A percentile compares a stretch with the other conserved stretches of the same genome.
Evolutionary conservation across 2,797 vertebrate genomes (phyloP).

Genomic region (Cuculus canorus): DNA sequence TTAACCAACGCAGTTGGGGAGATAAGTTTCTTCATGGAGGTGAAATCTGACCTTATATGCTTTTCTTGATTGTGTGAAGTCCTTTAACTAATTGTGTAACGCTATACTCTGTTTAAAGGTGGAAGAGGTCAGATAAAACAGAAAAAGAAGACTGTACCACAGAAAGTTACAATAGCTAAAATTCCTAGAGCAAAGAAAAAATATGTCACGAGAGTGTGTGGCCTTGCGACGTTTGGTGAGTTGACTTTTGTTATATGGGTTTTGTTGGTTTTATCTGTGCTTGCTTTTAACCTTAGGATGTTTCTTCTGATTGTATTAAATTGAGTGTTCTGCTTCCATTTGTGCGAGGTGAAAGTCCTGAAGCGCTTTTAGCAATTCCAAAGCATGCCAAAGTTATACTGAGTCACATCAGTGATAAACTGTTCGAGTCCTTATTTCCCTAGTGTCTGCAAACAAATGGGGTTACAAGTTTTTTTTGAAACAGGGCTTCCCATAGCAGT

Average conservation of each 20-base stretch:
- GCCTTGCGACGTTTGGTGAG: slow-evolving; percentile 95
- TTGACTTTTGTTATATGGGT: neutral
- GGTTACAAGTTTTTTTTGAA: neutral
- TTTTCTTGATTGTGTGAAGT: neutral
- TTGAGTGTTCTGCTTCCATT: neutral
- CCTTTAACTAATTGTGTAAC: neutral
- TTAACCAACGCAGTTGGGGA: neutral
- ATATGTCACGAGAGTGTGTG: slow-evolving; percentile 97
- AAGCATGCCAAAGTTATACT: neutral
- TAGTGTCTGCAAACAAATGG: neutral
- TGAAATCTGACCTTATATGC: neutral
- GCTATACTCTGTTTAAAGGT: slow-evolving; percentile 76
- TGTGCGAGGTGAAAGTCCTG: neutral
- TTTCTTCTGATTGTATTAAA: neutral
- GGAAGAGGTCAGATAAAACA: slow-evolving; percentile 99
- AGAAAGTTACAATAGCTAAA: slow-evolving; percentile 98
- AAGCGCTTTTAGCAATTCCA: neutral
- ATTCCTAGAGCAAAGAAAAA: slow-evolving; percentile 99
- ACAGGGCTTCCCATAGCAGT: neutral
- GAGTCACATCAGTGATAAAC: neutral
- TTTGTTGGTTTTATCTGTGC: neutral
- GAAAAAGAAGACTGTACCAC: slow-evolving; percentile 98
- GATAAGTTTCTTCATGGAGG: neutral
- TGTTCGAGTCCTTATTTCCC: neutral
- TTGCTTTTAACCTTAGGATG: neutral